Percentiles rank a stretch among this genome's conserved stretches.
phyloP scores from a whole-genome alignment of 2,888 invertebrate genomes.

The Nomada goodeniana region DNA sequence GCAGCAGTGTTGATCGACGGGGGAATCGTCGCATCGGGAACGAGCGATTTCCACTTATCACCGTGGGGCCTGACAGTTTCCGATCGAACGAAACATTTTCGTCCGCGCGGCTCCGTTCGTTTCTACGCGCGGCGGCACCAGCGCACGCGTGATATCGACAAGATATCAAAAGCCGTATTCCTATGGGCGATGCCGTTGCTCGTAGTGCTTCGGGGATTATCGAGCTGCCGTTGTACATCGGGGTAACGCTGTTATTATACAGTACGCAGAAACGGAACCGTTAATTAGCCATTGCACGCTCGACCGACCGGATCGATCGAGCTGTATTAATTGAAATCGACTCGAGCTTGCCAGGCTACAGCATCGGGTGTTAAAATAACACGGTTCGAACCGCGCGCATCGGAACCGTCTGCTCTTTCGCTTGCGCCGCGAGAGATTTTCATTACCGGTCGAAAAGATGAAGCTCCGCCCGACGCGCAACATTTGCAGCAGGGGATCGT shows the following conservation, averaged over 20 bases:
- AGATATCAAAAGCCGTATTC: constrained; percentile 64
- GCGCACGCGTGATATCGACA: constrained; percentile 65
- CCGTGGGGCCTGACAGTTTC: constrained; percentile 31
- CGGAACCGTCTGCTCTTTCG: neutral
- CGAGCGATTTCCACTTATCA: neutral
- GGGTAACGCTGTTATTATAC: constrained; percentile 50
- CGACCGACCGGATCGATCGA: constrained; percentile 29
- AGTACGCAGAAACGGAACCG: constrained; percentile 44
- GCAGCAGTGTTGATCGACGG: neutral
- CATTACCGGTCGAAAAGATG: neutral
- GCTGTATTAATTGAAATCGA: constrained; percentile 44
- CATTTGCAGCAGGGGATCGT: too few relatives aligned
- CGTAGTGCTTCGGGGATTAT: constrained; percentile 38
- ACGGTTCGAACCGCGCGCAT: neutral
- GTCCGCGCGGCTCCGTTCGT: constrained; percentile 11
- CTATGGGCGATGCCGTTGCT: constrained; percentile 55
- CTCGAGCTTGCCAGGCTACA: neutral
- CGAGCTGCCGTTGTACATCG: constrained; percentile 44
- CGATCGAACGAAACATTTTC: constrained; percentile 43
- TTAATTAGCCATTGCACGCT: constrained; percentile 58
- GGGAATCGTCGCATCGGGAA: neutral
- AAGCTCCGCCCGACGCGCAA: neutral
- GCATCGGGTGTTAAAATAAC: constrained; percentile 11
- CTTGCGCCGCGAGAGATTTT: neutral
- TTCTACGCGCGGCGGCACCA: neutral